phyloP scores from a whole-genome alignment of 2,888 invertebrate species.

The Apodemia zela region DNA sequence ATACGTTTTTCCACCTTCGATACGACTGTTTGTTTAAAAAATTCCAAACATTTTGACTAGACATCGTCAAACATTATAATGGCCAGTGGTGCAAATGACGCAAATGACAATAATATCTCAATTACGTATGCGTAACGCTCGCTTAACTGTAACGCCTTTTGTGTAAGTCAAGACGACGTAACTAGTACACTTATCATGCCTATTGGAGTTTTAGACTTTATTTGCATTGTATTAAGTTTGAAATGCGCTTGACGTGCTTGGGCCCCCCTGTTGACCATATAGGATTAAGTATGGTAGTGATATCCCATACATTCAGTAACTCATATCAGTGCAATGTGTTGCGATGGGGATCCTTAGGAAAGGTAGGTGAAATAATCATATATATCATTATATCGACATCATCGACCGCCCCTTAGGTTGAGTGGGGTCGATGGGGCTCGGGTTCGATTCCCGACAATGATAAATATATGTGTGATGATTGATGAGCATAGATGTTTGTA shows the following conservation, averaged over 20 bases:
- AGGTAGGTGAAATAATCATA: background rate
- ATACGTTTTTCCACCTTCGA: background rate
- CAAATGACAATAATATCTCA: slow-evolving; percentile 51
- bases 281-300: background rate
- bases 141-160: slow-evolving; percentile 66
- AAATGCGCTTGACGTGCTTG: background rate
- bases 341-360: slow-evolving; percentile 3
- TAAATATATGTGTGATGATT: too few species aligned
- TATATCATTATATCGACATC: too few species aligned
- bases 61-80: background rate
- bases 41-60: slow-evolving; percentile 16
- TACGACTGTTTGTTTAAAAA: slow-evolving; percentile 4
- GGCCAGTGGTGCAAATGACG: slow-evolving; percentile 39
- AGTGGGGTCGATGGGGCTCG: too few species aligned
- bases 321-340: slow-evolving; percentile 8
- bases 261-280: background rate
- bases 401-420: too few species aligned
- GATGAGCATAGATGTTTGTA: too few species aligned
- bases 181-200: background rate
- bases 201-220: background rate
- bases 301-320: background rate
- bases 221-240: background rate
- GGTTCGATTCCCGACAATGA: too few species aligned
- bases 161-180: slow-evolving; percentile 33
- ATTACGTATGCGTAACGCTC: slow-evolving; percentile 60